Evolutionary conservation across 1,140 invertebrate species (phyloP), one percentile per base, ranked within the genome.

Genomic region (Achatina immaculata): DNA sequence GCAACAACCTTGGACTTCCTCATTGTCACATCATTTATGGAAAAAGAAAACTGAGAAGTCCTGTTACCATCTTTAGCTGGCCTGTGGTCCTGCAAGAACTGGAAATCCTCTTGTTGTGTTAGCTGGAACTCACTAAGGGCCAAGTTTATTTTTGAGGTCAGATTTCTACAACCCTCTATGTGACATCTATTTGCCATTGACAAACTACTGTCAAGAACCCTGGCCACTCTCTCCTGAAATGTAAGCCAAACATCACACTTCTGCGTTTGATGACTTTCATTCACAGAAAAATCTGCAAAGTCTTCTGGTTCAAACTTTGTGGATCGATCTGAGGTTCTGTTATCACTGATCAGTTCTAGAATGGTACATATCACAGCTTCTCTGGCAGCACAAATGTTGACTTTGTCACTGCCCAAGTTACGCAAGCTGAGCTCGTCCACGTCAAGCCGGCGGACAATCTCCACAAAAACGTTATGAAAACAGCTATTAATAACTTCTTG

Each of bases 381-480:
- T 1, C 78, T 38, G 1, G 78, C 68, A 1, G 28, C 78, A 36
- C 65, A 51, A 36, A 80, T 80, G 48, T 80, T 80, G 1, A 80
- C 66, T 68, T 80, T 80, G 34, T 55, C 78, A 43, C 19, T 40
- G 43, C 42, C n/a, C 31, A 80, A 21, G 0, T n/a, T 9, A 14
- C 36, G 43, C 36, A 80, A 31, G 28, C 24, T 36, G 7, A 1
- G 34, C 1, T 36, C 31, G 1, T 72, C 68, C n/a, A 55, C 28
- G 14, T 66, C 48, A 6, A 80, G 9, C 16, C 78, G 40, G 0
- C 78, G 16, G 7, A 31, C 48, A 28, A 80, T n/a, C 58, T 80
- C 78, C 16, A 80, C 78, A 72, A 80, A 80, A 4, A 80, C 43
- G 40, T 58, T 72, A 38, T 80, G 78, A 62, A 71, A 80, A 58